Percentiles rank a stretch among this genome's conserved stretches.
phyloP scores from a whole-genome alignment of 1,140 invertebrate genomes.

The Neodiprion fabricii region DNA sequence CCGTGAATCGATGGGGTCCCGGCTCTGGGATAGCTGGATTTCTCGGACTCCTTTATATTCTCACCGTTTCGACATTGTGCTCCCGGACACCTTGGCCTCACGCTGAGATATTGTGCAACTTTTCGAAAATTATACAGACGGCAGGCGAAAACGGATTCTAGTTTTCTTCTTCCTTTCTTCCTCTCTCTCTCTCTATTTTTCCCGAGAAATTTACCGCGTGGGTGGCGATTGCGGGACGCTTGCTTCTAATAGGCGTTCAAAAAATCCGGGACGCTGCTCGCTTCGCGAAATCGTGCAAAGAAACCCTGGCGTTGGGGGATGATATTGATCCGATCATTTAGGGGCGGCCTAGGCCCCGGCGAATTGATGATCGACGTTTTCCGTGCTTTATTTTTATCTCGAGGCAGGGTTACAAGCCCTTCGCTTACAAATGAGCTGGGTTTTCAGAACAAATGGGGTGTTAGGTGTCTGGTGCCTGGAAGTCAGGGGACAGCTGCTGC shows the following conservation, averaged over 20 bases:
- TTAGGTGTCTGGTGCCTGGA: constrained; percentile 30
- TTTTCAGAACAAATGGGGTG: constrained; percentile 38
- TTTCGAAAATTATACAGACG: constrained; percentile 28
- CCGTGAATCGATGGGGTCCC: constrained; percentile 53
- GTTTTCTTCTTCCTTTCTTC: constrained; percentile 12
- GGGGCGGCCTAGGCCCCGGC: constrained; percentile 10
- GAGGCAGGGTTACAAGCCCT: constrained; percentile 31
- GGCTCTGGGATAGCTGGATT: constrained; percentile 21
- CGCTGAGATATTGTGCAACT: constrained; percentile 55
- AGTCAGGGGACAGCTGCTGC: constrained; percentile 20
- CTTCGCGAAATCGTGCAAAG: no score
- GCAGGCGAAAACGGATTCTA: background rate
- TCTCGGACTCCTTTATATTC: background rate
- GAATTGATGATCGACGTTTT: constrained; percentile 27
- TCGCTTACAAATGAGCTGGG: constrained; percentile 32
- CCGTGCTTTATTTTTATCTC: constrained; percentile 34
- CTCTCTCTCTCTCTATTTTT: constrained; percentile 36
- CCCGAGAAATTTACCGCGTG: constrained; percentile 42
- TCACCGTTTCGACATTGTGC: constrained; percentile 43
- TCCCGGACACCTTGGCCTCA: constrained; percentile 55
- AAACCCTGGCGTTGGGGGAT: no score
- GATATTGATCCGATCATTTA: background rate
- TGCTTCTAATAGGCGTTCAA: no score
- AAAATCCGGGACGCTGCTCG: no score
- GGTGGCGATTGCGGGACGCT: constrained; percentile 37